A percentile compares a stretch with the other conserved stretches of the same genome.
Conservation (phyloP, 2,113 vertebrate genomes). For the Misgurnus anguillicaudatus region DNA sequence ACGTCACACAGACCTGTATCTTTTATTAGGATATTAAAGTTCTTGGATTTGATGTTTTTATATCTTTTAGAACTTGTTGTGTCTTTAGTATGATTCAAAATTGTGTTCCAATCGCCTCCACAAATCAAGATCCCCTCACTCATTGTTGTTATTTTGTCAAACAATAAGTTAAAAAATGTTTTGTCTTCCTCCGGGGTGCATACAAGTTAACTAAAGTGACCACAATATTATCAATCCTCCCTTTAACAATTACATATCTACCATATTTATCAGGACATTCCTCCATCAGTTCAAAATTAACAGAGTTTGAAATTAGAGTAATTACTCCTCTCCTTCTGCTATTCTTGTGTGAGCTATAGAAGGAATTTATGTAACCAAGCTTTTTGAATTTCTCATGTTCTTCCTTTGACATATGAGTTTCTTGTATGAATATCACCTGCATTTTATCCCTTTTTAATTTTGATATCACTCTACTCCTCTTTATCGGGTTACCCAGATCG, state of each 20-base stretch:
- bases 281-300: background rate
- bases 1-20: background rate
- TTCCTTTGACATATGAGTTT: background rate
- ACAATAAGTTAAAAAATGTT: background rate
- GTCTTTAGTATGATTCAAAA: too few species aligned
- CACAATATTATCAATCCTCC: background rate
- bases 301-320: background rate
- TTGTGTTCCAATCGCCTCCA: too few species aligned
- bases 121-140: too few species aligned
- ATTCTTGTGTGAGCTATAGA: conserved; percentile 5
- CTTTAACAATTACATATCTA: background rate
- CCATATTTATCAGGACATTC: background rate
- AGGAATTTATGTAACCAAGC: background rate
- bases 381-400: conserved; percentile 8
- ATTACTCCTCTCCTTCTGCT: conserved; percentile 12
- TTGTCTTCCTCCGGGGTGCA: background rate
- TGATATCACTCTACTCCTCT: too few species aligned
- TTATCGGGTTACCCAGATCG: too few species aligned
- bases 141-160: background rate
- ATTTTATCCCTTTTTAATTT: background rate
- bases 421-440: background rate
- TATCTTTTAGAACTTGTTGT: too few species aligned
- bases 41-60: too few species aligned
- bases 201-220: background rate
- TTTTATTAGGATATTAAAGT: background rate